A percentile compares a stretch with the other conserved stretches of the same genome.
Evolutionary conservation across 2,888 invertebrate genomes (phyloP).

Genomic region (Pseudolycoriella hygida): DNA sequence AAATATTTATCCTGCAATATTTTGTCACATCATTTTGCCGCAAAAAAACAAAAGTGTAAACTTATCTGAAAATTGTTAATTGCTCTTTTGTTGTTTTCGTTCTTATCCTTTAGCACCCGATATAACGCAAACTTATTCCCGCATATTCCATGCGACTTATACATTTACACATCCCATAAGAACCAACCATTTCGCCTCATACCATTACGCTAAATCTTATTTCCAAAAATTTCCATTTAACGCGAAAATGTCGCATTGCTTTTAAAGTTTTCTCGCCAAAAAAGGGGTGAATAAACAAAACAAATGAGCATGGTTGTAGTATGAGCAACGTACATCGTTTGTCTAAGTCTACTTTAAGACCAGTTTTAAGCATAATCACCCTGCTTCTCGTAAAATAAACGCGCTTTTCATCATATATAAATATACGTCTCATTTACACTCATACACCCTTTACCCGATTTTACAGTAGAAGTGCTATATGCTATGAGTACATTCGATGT

Average conservation of each 20-base stretch:
- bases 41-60: no score
- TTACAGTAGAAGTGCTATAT: neutral
- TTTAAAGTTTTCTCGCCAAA: neutral
- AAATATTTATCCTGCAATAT: no score
- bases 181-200: neutral
- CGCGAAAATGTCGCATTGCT: constrained; percentile 2
- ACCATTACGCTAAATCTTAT: neutral
- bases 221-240: neutral
- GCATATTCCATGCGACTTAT: neutral
- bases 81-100: no score
- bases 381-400: constrained; percentile 3
- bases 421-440: neutral
- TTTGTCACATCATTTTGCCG: no score
- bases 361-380: constrained; percentile 3
- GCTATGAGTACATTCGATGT: neutral
- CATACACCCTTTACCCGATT: constrained; percentile 1
- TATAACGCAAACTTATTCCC: no score
- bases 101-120: no score
- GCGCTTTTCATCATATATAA: constrained; percentile 1
- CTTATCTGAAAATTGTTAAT: no score
- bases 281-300: constrained; percentile 1
- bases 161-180: neutral
- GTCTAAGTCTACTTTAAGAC: constrained; percentile 5
- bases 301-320: neutral
- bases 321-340: constrained; percentile 3